phyloP scores from a whole-genome alignment of 2,888 invertebrate species.

The Gortyna flavago region DNA sequence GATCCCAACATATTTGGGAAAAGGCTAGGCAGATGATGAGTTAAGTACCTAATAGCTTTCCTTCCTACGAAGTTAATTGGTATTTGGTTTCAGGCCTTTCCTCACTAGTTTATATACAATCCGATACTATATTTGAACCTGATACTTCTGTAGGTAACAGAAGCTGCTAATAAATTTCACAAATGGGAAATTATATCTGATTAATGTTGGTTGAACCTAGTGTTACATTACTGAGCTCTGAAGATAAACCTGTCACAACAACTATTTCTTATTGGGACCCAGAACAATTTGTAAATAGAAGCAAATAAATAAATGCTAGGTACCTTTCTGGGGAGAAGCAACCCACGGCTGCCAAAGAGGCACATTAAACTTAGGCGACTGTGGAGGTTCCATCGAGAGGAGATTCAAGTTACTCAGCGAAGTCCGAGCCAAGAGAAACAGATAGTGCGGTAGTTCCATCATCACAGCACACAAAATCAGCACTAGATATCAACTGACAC shows the following conservation, averaged over 20 bases:
- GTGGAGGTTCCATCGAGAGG: slow-evolving; percentile 87
- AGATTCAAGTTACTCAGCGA: slow-evolving; percentile 80
- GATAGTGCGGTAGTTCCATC: slow-evolving; percentile 88
- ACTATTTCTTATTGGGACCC: not conserved
- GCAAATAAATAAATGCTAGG: slow-evolving; percentile 17
- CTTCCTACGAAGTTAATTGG: slow-evolving; percentile 50
- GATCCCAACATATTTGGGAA: too few species aligned
- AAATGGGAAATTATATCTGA: slow-evolving; percentile 18
- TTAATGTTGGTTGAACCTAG: slow-evolving; percentile 13
- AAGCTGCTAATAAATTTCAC: slow-evolving; percentile 35
- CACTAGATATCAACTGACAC: slow-evolving; percentile 57
- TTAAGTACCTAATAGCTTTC: slow-evolving; percentile 49
- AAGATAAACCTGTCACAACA: not conserved
- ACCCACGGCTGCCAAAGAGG: slow-evolving; percentile 89
- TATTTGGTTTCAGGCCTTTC: slow-evolving; percentile 56
- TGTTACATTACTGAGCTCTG: not conserved
- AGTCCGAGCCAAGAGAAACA: slow-evolving; percentile 84
- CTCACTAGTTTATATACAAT: slow-evolving; percentile 45
- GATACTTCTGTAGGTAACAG: slow-evolving; percentile 47
- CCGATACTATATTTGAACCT: slow-evolving; percentile 42
- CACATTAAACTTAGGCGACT: slow-evolving; percentile 88
- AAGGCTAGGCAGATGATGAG: not conserved
- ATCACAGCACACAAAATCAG: slow-evolving; percentile 77
- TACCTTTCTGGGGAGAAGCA: slow-evolving; percentile 84
- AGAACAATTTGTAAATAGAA: slow-evolving; percentile 12